A percentile compares a stretch with the other conserved stretches of the same genome.
These are phyloP conservation scores for Enteromius anoplus DNA, from an alignment of 2,797 vertebrate genomes.

Conservation along the genomic window DNA sequence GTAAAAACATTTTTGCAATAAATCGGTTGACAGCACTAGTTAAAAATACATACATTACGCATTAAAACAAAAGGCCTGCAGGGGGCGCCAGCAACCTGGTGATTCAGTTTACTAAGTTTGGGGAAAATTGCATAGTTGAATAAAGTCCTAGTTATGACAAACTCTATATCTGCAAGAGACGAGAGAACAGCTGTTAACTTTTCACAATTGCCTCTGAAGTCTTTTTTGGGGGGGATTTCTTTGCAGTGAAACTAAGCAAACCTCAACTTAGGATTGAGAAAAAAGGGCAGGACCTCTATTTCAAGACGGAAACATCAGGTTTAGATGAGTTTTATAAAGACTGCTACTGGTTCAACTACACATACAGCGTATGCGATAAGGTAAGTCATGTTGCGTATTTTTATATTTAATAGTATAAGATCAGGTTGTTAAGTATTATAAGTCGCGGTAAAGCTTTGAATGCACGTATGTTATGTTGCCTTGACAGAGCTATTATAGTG, in stretches of 20 bases:
- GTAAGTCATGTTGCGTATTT: neutral
- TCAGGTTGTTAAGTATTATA: neutral
- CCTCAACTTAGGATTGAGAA: neutral
- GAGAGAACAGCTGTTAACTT: neutral
- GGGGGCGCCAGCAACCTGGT: too few relatives aligned
- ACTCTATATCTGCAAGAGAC: neutral
- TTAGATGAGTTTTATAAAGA: neutral
- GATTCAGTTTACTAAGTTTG: too few relatives aligned
- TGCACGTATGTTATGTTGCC: neutral
- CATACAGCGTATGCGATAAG: neutral
- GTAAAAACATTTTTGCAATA: too few relatives aligned
- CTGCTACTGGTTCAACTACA: neutral
- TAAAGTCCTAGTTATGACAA: neutral
- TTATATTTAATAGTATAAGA: neutral
- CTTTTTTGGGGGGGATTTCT: neutral
- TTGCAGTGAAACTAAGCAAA: slow-evolving; percentile 24
- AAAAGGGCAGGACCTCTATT: fast-evolving
- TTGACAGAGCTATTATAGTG: neutral
- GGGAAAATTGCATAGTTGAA: too few relatives aligned
- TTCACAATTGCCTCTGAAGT: neutral
- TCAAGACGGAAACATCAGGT: neutral
- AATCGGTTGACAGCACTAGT: too few relatives aligned
- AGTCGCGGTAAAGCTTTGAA: neutral
- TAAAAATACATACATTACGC: too few relatives aligned
- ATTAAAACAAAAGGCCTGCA: too few relatives aligned